phyloP scores from a whole-genome alignment of 35 echinoderm and acorn worm species.

The Nesometra sesokonis region DNA sequence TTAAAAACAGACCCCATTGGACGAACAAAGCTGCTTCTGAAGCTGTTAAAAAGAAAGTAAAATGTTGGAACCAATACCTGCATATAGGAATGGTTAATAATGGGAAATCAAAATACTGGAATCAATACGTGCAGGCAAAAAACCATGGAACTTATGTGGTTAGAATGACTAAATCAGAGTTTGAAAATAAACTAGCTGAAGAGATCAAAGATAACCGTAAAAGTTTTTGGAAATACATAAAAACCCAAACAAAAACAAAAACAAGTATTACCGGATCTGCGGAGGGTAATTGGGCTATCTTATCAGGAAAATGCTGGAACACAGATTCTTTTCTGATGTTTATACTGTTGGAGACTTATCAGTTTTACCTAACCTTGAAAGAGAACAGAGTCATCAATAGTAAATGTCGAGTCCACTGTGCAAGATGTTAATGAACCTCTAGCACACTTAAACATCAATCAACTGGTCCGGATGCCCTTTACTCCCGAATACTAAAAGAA shows the following conservation, averaged over 20 bases:
- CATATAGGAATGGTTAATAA: background rate
- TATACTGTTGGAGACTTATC: background rate
- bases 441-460: slow-evolving; percentile 11
- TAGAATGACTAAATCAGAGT: slow-evolving; percentile 4
- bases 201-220: slow-evolving; percentile 4
- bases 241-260: background rate
- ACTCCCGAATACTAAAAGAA: slow-evolving; percentile 15
- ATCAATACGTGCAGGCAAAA: background rate
- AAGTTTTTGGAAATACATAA: slow-evolving; percentile 25
- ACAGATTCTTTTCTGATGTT: background rate
- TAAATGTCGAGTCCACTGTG: background rate
- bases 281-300: slow-evolving; percentile 4
- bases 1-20: background rate
- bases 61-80: slow-evolving; percentile 11
- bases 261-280: slow-evolving; percentile 8
- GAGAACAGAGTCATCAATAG: too few relatives aligned
- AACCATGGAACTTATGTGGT: background rate
- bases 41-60: background rate
- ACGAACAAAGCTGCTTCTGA: background rate
- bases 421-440: background rate
- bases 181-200: slow-evolving; percentile 12
- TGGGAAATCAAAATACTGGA: background rate
- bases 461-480: slow-evolving; percentile 13
- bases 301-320: slow-evolving; percentile 12
- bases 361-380: too few relatives aligned